Evolutionary conservation across 2,888 invertebrate genomes (phyloP), one percentile per base, ranked within the genome.

Genomic region (Kryphioiulus occultus): DNA sequence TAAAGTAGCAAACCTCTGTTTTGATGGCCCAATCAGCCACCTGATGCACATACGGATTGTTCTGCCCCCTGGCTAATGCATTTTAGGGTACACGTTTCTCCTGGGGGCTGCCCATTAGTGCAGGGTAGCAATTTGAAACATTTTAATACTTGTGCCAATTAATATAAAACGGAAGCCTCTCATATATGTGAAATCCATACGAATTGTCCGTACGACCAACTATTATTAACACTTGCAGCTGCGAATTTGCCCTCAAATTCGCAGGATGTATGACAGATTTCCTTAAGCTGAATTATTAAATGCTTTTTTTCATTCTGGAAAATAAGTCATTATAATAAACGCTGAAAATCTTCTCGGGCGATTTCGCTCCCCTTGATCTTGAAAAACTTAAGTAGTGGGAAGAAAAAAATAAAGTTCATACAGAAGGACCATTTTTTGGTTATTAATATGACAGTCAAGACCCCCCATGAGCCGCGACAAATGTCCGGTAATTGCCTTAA

Each of bases 201-300:
- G 22, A 59, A 68, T 26, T 68, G 68, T 68, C 22, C 68, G 26
- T 53, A 68, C 9, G 10, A 68, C 26, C 68, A 68, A 22, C 78
- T 78, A 78, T 78, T 32, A 78, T 30, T 78, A 78, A 78, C 78
- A 78, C 78, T 78, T 78, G 78, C 78, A 78, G 78, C 78, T 78
- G 78, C 30, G 30, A 26, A 78, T 78, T 78, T 78, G 78, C 30
- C 30, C 30, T 30, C 78, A 78, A 30, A 78, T 78, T 78, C 30
- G 30, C 78, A 78, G 78, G 30, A 26, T 32, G 30, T 15, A 78
- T 78, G 78, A 78, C 78, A 78, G 59, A 78, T 78, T 78, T 15
- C 78, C 78, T 78, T 32, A 30, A 78, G 78, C 78, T 30, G 30
- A 78, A 78, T 78, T 30, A 17, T 32, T 32, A 30, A 78, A 78